Evolutionary conservation across 2,888 invertebrate genomes (phyloP).

Genomic region (Odontocolon sp.): DNA sequence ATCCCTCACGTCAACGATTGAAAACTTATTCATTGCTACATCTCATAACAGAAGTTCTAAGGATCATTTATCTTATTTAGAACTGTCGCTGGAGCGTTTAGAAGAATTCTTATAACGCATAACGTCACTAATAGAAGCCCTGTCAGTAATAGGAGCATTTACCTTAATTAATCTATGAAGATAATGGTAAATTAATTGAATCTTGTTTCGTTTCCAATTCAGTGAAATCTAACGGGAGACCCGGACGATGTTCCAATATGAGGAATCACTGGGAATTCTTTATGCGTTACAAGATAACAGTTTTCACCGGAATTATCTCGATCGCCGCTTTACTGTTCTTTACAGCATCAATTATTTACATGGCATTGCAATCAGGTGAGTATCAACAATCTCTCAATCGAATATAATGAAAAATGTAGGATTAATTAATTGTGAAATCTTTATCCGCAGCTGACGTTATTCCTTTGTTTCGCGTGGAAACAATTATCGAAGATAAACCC

Average conservation of each 20-base stretch:
- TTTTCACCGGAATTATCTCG: constrained; percentile 26
- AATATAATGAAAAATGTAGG: neutral
- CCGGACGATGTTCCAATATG: constrained; percentile 2
- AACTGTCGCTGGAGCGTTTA: no score
- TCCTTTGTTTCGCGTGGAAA: neutral
- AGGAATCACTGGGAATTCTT: constrained; percentile 28
- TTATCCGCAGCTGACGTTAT: constrained; percentile 1
- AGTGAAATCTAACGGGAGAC: constrained; percentile 14
- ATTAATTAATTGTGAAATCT: neutral
- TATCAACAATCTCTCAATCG: neutral
- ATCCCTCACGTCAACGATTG: no score
- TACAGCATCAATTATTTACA: constrained; percentile 32
- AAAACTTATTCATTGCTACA: no score
- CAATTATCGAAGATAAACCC: neutral
- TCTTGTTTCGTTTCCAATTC: neutral
- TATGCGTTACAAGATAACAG: constrained; percentile 35
- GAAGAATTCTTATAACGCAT: no score
- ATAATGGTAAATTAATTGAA: neutral
- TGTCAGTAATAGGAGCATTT: no score
- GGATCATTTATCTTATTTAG: no score
- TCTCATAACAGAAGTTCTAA: no score
- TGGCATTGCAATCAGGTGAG: constrained; percentile 45
- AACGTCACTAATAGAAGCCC: no score
- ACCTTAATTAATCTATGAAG: neutral
- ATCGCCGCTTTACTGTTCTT: constrained; percentile 31